phyloP scores from a whole-genome alignment of 2,888 invertebrate genomes.

The Nemapogon koenigi region DNA sequence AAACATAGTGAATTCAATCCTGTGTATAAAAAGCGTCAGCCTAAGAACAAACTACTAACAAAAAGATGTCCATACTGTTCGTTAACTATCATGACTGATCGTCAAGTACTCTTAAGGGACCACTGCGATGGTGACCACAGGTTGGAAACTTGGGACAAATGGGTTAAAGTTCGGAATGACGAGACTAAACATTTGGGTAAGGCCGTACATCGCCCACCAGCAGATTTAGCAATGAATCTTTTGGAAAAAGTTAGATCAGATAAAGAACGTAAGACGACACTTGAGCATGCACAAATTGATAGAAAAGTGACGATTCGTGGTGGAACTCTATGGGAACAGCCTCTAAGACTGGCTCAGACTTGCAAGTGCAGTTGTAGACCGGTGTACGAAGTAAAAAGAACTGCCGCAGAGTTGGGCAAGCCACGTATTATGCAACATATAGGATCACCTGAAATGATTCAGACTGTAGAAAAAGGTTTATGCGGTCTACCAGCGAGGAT shows the following conservation, averaged over 20 bases:
- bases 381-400: constrained; percentile 39
- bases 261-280: constrained; percentile 35
- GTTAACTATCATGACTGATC: too few relatives aligned
- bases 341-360: constrained; percentile 31
- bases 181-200: constrained; percentile 30
- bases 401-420: constrained; percentile 33
- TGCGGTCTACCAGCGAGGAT: constrained; percentile 26
- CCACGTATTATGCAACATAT: constrained; percentile 38
- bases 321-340: constrained; percentile 35
- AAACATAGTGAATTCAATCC: too few relatives aligned
- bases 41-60: too few relatives aligned
- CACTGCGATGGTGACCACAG: constrained; percentile 30
- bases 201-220: constrained; percentile 27
- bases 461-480: constrained; percentile 36
- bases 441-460: constrained; percentile 35
- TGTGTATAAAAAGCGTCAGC: too few relatives aligned
- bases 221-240: constrained; percentile 43
- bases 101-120: too few relatives aligned
- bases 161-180: constrained; percentile 40
- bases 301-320: constrained; percentile 30
- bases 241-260: constrained; percentile 32
- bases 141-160: constrained; percentile 44
- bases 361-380: constrained; percentile 37
- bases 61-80: too few relatives aligned
- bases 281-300: constrained; percentile 41